Evolutionary conservation across 2,113 vertebrate genomes (phyloP).

Genomic region (Ploceus nigricollis): DNA sequence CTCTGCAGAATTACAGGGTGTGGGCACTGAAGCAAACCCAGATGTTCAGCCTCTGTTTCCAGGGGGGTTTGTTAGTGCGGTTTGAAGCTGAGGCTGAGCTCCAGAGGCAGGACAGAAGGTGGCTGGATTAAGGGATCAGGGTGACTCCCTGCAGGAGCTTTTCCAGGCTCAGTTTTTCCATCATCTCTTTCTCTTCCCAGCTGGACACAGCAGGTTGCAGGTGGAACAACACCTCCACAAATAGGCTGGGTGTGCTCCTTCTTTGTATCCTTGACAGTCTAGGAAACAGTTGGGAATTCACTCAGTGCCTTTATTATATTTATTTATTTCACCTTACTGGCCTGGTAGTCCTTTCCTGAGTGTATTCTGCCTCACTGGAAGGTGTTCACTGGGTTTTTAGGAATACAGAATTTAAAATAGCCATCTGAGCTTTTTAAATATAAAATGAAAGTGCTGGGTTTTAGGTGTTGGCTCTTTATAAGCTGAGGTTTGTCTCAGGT

Average conservation of each 20-base stretch:
- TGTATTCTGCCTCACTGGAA: not conserved
- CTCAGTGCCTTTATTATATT: not conserved
- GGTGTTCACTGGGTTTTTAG: not conserved
- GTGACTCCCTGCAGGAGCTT: not conserved
- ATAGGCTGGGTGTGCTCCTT: not conserved
- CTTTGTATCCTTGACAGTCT: not conserved
- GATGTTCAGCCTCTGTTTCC: not conserved
- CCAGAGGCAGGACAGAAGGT: not conserved
- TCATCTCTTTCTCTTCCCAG: not conserved
- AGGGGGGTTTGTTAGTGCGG: not conserved
- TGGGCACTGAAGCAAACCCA: not conserved
- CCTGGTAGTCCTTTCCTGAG: not conserved
- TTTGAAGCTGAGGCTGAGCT: not conserved
- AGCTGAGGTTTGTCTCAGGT: rapidly evolving
- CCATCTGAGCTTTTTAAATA: not conserved
- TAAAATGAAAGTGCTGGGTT: not conserved
- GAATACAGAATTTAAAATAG: not conserved
- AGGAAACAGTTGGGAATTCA: not conserved
- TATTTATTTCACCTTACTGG: not conserved
- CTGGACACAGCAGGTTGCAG: not conserved
- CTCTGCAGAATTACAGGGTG: not conserved
- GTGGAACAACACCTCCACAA: not conserved
- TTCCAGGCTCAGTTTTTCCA: not conserved
- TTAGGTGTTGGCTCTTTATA: not conserved
- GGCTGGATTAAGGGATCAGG: not conserved